phyloP scores from a whole-genome alignment of 64 coral and sea anemone genomes.

The Porites lutea region DNA sequence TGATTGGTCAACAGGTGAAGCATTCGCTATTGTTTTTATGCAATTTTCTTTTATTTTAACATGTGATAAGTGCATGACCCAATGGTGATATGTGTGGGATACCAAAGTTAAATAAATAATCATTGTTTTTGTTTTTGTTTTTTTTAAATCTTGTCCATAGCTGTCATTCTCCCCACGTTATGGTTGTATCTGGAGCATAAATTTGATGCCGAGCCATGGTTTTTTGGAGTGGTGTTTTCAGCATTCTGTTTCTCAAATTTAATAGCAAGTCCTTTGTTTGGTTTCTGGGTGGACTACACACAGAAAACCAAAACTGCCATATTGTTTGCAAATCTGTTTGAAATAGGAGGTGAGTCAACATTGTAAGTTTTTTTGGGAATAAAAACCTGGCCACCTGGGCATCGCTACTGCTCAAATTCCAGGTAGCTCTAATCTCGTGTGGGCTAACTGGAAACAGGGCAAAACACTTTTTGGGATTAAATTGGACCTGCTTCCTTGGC shows the following conservation, averaged over 20 bases:
- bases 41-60: no score
- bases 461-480: no score
- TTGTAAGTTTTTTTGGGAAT: no score
- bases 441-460: no score
- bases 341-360: conserved; percentile 86
- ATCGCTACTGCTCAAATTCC: no score
- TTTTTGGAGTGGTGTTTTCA: conserved; percentile 91
- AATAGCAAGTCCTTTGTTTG: conserved; percentile 87
- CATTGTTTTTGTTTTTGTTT: background rate
- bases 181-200: conserved; percentile 91
- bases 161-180: conserved; percentile 95
- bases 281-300: conserved; percentile 89
- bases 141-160: conserved; percentile 2
- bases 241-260: conserved; percentile 90
- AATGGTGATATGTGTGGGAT: no score
- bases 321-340: conserved; percentile 92
- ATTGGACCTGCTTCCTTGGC: no score
- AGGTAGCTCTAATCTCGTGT: no score
- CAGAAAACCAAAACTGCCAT: conserved; percentile 78
- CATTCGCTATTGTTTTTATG: no score
- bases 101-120: background rate
- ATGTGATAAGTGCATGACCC: no score
- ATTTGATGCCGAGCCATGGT: conserved; percentile 84
- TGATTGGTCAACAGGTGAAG: no score
- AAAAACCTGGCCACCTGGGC: no score